Evolutionary conservation across 2,113 vertebrate genomes (phyloP), one percentile per base, ranked within the genome.

Genomic region (Scalopus aquaticus): DNA sequence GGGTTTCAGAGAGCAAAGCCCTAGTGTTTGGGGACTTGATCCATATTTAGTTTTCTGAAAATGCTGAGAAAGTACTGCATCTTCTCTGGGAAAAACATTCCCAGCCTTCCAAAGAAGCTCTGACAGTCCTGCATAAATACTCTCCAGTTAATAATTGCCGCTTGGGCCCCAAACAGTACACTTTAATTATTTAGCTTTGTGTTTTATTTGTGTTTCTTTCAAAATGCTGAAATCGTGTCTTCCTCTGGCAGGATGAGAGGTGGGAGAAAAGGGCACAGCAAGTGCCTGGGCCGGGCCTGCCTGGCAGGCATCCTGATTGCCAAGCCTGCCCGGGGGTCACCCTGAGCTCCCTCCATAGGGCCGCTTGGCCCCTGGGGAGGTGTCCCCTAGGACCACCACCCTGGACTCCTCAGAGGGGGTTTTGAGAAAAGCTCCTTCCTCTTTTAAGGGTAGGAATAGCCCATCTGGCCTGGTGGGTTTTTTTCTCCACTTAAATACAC

Each of bases 1-100:
- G 95, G 17, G 96, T 96, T 98, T 97, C 98, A 97, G 96, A 97
- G 97, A 97, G 96, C 93, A 96, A 93, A 72, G 65, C 65, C 83
- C 96, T 49, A 2, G 72, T 51, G 79, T 60, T 67, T 11, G 8
- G 60, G 5, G 20, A 79, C n/a, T 24, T 90, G 84, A 85, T 79
- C n/a, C 4, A 79, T 65, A 73, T 96, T 97, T 92, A 86, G 77
- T 64, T 74, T 97, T 92, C 96, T 83, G 42, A 30, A 77, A 96
- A 92, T 28, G 35, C 56, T 91, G 42, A 15, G 11, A 79, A 91
- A 78, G 73, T 32, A 54, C 76, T 51, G 16, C 73, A n/a, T 92
- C 94, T 97, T 94, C 89, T 94, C 67, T 76, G 76, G 83, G 76
- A 76, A 76, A 77, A 1, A 0, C 72, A 39, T 58, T 84, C 73